Evolutionary conservation across 1,140 invertebrate species (phyloP), one percentile per base, ranked within the genome.

Genomic region (Plectus sambesii): DNA sequence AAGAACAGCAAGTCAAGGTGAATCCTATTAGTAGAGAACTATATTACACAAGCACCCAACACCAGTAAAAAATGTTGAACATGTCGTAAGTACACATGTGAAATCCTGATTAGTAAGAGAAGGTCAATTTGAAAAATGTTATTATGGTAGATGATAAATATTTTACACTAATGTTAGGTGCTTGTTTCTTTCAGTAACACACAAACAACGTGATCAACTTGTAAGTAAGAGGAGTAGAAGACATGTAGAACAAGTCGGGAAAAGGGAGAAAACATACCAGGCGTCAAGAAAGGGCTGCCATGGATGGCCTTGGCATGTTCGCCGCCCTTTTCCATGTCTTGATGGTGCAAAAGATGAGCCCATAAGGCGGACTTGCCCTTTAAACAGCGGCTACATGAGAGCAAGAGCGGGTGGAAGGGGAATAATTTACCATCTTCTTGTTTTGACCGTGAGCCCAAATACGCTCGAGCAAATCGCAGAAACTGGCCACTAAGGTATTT

Each of bases 361-460:
- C 64, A 67, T 5, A 67, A 50, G 5, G 64, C 58, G 0, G 64
- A 67, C 65, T 69, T 67, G 22, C 64, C 64, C 59, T 65, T 25
- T 5, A 61, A 25, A 51, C 43, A 17, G 3, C n/a, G 15, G n/a
- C n/a, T n/a, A n/a, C n/a, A n/a, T n/a, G n/a, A n/a, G n/a, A 17
- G 15, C 20, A 42, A 42, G 2, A 55, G 17, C 19, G 8, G 9
- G 9, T 22, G 20, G 22, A 38, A 42, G 24, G 17, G 35, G 33
- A 59, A 37, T 24, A 53, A 26, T 36, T 46, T 55, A 79, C 79
- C 72, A 92, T 85, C 71, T 94, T 96, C 33, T 82, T 83, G 66
- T 92, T 87, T 15, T 97, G 70, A 0, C 92, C 93, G 71, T 99
- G 92, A 1, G 85, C 87, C 93, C 93, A 99, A 35, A 98, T 85